phyloP scores from a whole-genome alignment of 2,113 vertebrate genomes.

The Cyanoliseus patagonus region DNA sequence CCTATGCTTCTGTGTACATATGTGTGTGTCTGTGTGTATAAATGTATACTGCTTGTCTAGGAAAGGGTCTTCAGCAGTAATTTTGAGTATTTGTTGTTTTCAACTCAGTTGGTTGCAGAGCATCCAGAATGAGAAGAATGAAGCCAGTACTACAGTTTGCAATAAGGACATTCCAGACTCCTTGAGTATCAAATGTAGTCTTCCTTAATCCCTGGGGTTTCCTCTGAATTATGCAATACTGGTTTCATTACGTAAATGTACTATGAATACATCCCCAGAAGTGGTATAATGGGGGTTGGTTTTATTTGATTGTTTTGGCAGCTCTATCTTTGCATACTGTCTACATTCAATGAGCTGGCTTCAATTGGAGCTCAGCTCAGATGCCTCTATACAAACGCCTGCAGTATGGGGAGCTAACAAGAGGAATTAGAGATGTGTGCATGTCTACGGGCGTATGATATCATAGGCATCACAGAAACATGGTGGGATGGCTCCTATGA shows the following conservation, averaged over 20 bases:
- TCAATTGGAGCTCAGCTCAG: too few species aligned
- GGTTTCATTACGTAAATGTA: not conserved
- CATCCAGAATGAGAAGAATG: not conserved
- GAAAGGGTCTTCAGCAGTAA: not conserved
- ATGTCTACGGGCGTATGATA: too few species aligned
- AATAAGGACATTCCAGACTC: not conserved
- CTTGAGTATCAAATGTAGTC: constrained; percentile 5
- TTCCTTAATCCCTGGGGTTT: not conserved
- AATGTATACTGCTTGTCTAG: not conserved
- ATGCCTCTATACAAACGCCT: too few species aligned
- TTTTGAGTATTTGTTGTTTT: constrained; percentile 28
- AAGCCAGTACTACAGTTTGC: not conserved
- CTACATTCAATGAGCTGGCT: not conserved
- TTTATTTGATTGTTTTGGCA: not conserved
- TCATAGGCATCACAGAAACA: too few species aligned
- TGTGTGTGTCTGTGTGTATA: not conserved
- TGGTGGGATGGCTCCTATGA: too few species aligned
- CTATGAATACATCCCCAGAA: not conserved
- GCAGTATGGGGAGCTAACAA: too few species aligned
- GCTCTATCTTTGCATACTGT: not conserved
- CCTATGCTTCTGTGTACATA: not conserved
- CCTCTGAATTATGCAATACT: not conserved
- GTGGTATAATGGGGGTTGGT: not conserved
- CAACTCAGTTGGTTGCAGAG: not conserved
- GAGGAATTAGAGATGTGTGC: too few species aligned